Evolutionary conservation across 2,888 invertebrate species (phyloP), one percentile per base, ranked within the genome.

Genomic region (Rhaphigaster nebulosa): DNA sequence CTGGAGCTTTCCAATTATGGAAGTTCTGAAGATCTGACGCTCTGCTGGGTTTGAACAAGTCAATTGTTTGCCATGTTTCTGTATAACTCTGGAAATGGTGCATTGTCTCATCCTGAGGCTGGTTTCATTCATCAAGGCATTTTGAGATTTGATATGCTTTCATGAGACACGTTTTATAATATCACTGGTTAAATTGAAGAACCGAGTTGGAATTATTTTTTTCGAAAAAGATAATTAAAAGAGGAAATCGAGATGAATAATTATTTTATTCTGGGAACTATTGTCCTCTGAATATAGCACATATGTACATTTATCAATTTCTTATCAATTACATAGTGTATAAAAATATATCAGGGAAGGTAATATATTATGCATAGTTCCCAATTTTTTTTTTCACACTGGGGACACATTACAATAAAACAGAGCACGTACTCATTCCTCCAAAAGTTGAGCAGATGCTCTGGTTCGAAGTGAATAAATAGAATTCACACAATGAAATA

Each of bases 1-100:
- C n/a, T 8, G 26, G 2, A 45, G 84, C 70, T 76, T 76, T 76
- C 70, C 70, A 76, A 76, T 76, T 76, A 76, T 76, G 70, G 70
- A 38, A 76, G 34, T 76, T 34, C 1, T 65, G 65, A 34, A 34
- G 34, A 65, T 15, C 15, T 23, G 38, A 29, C 70, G 70, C 34
- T 23, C 38, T 3, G 65, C 13, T 29, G 65, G 65, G 12, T 65
- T 65, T 65, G 65, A 76, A 76, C 34, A 38, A 76, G 70, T 76
- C 70, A 76, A 76, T 76, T 76, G 70, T 76, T 76, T 38, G 20
- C 5, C 20, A 1, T 15, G 70, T 38, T 38, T 34, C 70, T 76
- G 34, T 70, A 34, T 23, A 76, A 38, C 70, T 76, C 34, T 20
- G 6, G 70, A 34, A 76, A 76, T 38, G 70, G 5, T 20, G 70